Evolutionary conservation across 2,797 vertebrate species (phyloP), one percentile per base, ranked within the genome.

Genomic region (Chloroceryle inda): DNA sequence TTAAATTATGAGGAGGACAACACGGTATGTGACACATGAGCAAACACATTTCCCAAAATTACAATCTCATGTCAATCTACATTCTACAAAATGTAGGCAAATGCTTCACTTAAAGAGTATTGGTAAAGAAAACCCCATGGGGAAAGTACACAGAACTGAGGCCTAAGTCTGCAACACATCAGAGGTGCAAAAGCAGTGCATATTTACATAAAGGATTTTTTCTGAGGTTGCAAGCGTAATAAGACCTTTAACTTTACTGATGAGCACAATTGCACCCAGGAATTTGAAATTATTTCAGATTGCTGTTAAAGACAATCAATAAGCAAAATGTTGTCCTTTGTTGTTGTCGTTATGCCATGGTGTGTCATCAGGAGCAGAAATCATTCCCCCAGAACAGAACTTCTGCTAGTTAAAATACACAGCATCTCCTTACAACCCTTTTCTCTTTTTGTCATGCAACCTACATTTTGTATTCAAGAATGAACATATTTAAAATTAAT

Each of bases 401-500:
- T 77, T 72, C 38, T 64, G 29, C 26, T 42, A 26, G 11, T 20
- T 68, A 72, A 92, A 92, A 84, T 13, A 62, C 11, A n/a, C 12
- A 40, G 5, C 0, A 1, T 56, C 16, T 74, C 49, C 61, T 89
- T 83, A 52, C 8, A 73, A 40, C 17, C 21, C 29, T 53, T 33
- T 13, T 21, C 4, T 44, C 49, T 63, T 44, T 55, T 67, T 74
- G 31, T 67, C 16, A 23, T 58, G 26, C 45, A 91, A 31, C 22
- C 9, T 72, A 58, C 13, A 31, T 31, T 86, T 66, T 31, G 3
- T 45, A 33, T 69, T 84, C 50, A 76, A 66, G 63, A 69, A 67
- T n/a, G 26, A 89, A 74, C 20, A 26, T 71, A 79, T 35, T 89
- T 91, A 35, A 91, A 96, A 82, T 80, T 38, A 85, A 92, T 93